Percentiles rank a stretch among this genome's conserved stretches.
Conservation (phyloP, 2,888 invertebrate genomes). For the Dendrolimus houi region DNA sequence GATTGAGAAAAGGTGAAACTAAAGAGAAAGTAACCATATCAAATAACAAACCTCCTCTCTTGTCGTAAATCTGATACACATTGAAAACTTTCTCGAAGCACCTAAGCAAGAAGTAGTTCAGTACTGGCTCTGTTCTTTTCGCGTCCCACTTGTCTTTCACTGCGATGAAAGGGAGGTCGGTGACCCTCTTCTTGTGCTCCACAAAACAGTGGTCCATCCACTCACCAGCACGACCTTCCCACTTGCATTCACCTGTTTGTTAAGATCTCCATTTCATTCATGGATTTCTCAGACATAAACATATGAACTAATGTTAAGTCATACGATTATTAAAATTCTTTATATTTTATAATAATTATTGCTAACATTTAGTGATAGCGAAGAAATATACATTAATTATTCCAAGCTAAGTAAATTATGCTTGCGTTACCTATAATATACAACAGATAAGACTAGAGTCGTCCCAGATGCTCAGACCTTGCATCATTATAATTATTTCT, state of each 20-base stretch:
- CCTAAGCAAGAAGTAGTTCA: slow-evolving; percentile 62
- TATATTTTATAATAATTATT: too few relatives aligned
- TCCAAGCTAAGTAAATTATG: too few relatives aligned
- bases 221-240: slow-evolving; percentile 77
- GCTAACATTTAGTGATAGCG: too few relatives aligned
- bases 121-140: slow-evolving; percentile 60
- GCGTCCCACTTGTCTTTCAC: slow-evolving; percentile 66
- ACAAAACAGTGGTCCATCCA: slow-evolving; percentile 78
- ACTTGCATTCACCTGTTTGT: slow-evolving; percentile 65
- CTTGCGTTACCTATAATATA: too few relatives aligned
- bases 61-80: slow-evolving; percentile 71
- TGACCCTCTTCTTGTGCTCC: slow-evolving; percentile 68
- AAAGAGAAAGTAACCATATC: too few relatives aligned
- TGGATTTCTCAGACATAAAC: neutral
- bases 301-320: neutral
- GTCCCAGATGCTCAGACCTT: too few relatives aligned
- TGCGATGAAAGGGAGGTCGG: slow-evolving; percentile 67
- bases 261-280: slow-evolving; percentile 4
- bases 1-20: too few relatives aligned
- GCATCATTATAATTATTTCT: too few relatives aligned
- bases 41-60: slow-evolving; percentile 47
- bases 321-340: too few relatives aligned
- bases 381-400: too few relatives aligned
- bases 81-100: slow-evolving; percentile 68
- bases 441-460: too few relatives aligned